phyloP scores from a whole-genome alignment of 1,140 invertebrate genomes.

The Chironomus striatipennis region DNA sequence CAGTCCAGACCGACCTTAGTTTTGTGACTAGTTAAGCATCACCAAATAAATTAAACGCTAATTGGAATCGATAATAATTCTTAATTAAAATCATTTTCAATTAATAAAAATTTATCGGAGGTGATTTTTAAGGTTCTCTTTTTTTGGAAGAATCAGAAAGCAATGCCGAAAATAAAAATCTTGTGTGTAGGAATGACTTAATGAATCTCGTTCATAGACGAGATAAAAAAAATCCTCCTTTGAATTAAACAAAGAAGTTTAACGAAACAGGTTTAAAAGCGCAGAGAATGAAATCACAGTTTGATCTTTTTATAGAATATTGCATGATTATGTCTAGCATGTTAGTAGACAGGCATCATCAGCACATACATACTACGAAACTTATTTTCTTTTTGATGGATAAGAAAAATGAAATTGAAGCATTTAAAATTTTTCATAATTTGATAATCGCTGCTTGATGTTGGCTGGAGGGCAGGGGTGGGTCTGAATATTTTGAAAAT shows the following conservation, averaged over 20 bases:
- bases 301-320: slow-evolving; percentile 14
- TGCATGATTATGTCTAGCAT: not conserved
- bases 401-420: not conserved
- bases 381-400: not conserved
- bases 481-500: too few species aligned
- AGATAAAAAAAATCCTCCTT: too few species aligned
- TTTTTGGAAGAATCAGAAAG: not conserved
- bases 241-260: too few species aligned
- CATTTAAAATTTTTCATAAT: not conserved
- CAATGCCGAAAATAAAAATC: not conserved
- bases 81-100: slow-evolving; percentile 18
- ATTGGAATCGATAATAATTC: slow-evolving; percentile 22
- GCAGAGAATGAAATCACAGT: slow-evolving; percentile 19
- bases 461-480: not conserved
- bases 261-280: not conserved
- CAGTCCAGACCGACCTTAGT: not conserved
- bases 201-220: not conserved
- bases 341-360: too few species aligned
- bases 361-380: too few species aligned
- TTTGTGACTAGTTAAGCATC: not conserved
- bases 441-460: slow-evolving; percentile 17
- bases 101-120: not conserved
- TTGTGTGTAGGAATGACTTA: not conserved
- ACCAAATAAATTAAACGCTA: slow-evolving; percentile 12
- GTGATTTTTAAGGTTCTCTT: not conserved